phyloP scores from a whole-genome alignment of 2,888 invertebrate genomes.

The Zaprionus obscuricornis region DNA sequence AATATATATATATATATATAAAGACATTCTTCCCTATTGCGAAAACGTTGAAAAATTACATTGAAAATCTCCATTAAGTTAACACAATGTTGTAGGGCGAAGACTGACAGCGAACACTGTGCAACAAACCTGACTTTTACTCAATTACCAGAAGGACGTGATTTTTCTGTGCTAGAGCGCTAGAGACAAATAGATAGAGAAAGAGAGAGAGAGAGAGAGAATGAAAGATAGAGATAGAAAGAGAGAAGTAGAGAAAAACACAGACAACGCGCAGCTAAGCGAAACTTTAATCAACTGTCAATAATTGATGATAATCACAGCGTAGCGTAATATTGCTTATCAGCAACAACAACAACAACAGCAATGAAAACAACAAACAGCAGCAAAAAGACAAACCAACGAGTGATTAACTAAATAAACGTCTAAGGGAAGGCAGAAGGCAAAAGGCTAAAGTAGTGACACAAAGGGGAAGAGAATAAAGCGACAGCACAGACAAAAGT shows the following conservation, averaged over 20 bases:
- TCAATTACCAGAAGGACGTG: conserved; percentile 41
- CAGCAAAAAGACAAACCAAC: conserved; percentile 23
- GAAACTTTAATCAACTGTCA: conserved; percentile 69
- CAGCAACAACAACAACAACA: conserved; percentile 34
- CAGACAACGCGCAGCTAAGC: conserved; percentile 39
- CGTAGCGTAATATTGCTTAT: conserved; percentile 51
- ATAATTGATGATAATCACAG: conserved; percentile 68
- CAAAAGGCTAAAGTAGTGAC: neutral
- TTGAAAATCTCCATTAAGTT: neutral
- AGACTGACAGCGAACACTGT: neutral
- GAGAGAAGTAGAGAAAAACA: too few species aligned
- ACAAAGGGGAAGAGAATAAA: neutral
- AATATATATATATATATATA: too few species aligned
- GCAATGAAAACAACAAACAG: conserved; percentile 12
- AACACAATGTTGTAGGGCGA: neutral
- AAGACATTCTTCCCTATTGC: too few species aligned
- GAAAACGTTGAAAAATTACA: too few species aligned
- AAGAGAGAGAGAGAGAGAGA: too few species aligned
- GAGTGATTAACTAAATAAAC: conserved; percentile 58
- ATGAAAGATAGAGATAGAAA: too few species aligned
- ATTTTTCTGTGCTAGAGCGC: conserved; percentile 1
- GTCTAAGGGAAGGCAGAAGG: neutral
- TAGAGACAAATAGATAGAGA: too few species aligned
- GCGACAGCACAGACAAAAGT: conserved; percentile 11
- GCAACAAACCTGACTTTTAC: conserved; percentile 1